These are phyloP conservation scores for Cacatua alba DNA, from an alignment of 2,113 vertebrate genomes.

Conservation along the genomic window DNA sequence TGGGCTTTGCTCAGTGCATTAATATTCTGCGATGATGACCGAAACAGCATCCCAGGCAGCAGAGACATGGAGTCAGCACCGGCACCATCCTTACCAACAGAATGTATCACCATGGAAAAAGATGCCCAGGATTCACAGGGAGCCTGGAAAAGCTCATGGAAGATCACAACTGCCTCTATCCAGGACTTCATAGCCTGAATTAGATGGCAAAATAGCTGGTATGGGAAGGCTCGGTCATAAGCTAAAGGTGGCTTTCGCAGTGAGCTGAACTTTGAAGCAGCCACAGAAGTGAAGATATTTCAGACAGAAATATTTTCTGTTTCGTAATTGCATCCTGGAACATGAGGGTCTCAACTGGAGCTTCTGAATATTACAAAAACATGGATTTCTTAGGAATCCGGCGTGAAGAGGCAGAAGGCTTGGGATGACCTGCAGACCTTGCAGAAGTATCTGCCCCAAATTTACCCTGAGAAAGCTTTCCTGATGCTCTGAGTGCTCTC, in stretches of 20 bases:
- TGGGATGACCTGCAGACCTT: not conserved
- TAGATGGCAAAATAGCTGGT: not conserved
- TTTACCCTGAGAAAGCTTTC: not conserved
- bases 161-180: not conserved
- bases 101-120: fast-evolving
- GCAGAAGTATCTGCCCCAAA: not conserved
- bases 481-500: not conserved
- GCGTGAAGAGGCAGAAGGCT: not conserved
- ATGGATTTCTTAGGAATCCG: not conserved
- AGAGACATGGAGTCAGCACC: not conserved
- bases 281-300: not conserved
- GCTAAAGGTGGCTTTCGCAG: not conserved
- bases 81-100: not conserved
- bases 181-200: not conserved
- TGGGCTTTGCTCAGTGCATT: not conserved
- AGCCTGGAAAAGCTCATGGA: not conserved
- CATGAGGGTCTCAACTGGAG: not conserved
- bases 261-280: not conserved
- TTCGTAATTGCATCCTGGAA: fast-evolving
- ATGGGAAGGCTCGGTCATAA: fast-evolving
- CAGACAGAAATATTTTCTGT: not conserved
- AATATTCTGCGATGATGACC: fast-evolving
- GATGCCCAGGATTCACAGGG: not conserved
- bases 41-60: not conserved
- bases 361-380: not conserved